Evolutionary conservation across 64 coral and sea anemone species (phyloP).

Genomic region (Dendronephthya gigantea): DNA sequence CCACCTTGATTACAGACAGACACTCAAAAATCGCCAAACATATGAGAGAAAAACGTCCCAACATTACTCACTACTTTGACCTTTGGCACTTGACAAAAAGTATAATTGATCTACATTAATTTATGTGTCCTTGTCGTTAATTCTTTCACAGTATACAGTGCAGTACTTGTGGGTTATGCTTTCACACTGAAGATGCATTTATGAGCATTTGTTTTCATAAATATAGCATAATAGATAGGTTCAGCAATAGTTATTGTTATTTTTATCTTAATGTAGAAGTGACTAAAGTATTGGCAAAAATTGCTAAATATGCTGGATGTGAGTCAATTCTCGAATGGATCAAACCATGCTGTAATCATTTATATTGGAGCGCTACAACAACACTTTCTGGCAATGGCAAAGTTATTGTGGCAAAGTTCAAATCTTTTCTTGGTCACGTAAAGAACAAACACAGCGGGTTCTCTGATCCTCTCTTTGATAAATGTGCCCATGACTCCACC

Average conservation of each 20-base stretch:
- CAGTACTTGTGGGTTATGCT: no score
- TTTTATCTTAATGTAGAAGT: no score
- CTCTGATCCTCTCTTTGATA: neutral
- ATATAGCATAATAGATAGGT: no score
- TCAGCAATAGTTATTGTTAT: no score
- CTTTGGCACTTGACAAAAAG: conserved; percentile 13
- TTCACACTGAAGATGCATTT: no score
- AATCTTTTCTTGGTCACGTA: conserved; percentile 11
- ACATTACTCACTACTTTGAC: conserved; percentile 9
- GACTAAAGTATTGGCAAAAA: neutral
- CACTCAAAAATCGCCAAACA: conserved; percentile 11
- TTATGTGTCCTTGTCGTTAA: neutral
- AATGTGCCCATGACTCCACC: neutral
- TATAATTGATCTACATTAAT: neutral
- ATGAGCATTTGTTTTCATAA: neutral
- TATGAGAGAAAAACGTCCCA: neutral
- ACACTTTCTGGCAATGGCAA: neutral
- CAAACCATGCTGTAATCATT: neutral
- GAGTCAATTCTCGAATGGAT: neutral
- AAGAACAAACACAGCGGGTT: neutral
- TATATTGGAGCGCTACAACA: conserved; percentile 5
- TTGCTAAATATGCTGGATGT: conserved; percentile 9
- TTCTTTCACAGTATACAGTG: neutral
- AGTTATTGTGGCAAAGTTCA: conserved; percentile 1
- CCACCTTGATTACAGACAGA: neutral